Conservation (phyloP, 92 coral and sea anemone genomes). For the Zoanthus sociatus region DNA sequence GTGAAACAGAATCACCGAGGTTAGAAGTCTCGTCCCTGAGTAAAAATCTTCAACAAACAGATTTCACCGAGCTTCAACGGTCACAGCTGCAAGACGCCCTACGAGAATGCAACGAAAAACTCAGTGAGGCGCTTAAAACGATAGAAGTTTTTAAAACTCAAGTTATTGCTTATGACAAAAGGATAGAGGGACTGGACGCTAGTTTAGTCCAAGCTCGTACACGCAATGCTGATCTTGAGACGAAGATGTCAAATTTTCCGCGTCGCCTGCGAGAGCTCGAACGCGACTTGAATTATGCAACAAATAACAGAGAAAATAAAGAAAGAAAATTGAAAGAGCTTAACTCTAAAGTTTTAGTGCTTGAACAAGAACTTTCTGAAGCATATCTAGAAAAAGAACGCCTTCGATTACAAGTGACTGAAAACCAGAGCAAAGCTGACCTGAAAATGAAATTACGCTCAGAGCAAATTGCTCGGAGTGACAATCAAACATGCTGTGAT, state of each 20-base stretch:
- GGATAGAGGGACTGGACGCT: conserved; percentile 42
- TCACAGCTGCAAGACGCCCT: conserved; percentile 39
- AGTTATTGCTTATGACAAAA: conserved; percentile 24
- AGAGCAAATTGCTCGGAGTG: conserved; percentile 56
- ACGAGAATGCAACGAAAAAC: conserved; percentile 38
- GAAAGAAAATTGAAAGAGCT: conserved; percentile 55
- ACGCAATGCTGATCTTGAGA: conserved; percentile 79
- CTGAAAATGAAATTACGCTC: conserved; percentile 21
- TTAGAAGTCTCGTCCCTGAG: neutral
- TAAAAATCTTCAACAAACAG: conserved; percentile 35
- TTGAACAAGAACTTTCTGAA: conserved; percentile 67
- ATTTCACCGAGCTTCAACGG: conserved; percentile 25
- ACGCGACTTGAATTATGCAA: conserved; percentile 61
- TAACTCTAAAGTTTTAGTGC: conserved; percentile 44
- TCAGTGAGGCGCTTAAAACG: conserved; percentile 11
- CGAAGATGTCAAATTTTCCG: conserved; percentile 62
- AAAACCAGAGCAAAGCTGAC: conserved; percentile 72
- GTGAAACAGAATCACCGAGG: conserved; percentile 79
- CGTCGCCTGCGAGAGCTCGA: conserved; percentile 59
- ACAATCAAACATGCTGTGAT: conserved; percentile 62
- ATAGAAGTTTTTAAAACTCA: conserved; percentile 35
- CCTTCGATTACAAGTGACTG: conserved; percentile 58
- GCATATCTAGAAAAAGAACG: conserved; percentile 74
- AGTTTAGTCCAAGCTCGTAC: conserved; percentile 56
- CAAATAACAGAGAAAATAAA: conserved; percentile 53